Percentiles rank a stretch among this genome's conserved stretches.
These are phyloP conservation scores for Limenitis camilla DNA, from an alignment of 2,888 invertebrate genomes.

Conservation along the genomic window DNA sequence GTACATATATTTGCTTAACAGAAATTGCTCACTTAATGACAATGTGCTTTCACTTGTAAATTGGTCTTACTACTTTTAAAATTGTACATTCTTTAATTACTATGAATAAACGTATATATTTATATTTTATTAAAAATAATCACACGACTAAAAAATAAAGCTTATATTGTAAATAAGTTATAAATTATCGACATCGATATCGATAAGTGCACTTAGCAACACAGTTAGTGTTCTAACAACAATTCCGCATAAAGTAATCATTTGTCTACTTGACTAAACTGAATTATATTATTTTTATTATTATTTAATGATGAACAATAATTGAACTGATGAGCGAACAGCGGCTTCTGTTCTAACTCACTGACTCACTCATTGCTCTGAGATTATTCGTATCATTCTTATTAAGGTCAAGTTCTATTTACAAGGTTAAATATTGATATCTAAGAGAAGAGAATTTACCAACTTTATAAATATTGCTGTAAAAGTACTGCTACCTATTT, in stretches of 20 bases:
- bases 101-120: too few species aligned
- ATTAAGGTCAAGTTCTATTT: slow-evolving; percentile 45
- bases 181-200: slow-evolving; percentile 16
- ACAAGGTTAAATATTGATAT: background rate
- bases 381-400: slow-evolving; percentile 54
- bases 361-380: slow-evolving; percentile 43
- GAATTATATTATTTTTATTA: slow-evolving; percentile 71
- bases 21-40: too few species aligned
- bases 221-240: slow-evolving; percentile 35
- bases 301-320: slow-evolving; percentile 61
- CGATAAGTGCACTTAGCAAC: slow-evolving; percentile 2
- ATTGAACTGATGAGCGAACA: slow-evolving; percentile 48
- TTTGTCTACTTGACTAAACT: slow-evolving; percentile 74
- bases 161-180: too few species aligned
- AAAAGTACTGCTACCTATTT: too few species aligned
- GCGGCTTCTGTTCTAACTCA: slow-evolving; percentile 62
- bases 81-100: too few species aligned
- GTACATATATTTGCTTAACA: too few species aligned
- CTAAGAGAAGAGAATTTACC: too few species aligned
- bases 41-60: too few species aligned
- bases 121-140: too few species aligned
- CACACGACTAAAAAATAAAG: too few species aligned
- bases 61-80: too few species aligned
- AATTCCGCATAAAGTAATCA: slow-evolving; percentile 64
- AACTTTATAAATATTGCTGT: too few species aligned